phyloP scores from a whole-genome alignment of 2,888 invertebrate species.

The Cynaeus angustus region DNA sequence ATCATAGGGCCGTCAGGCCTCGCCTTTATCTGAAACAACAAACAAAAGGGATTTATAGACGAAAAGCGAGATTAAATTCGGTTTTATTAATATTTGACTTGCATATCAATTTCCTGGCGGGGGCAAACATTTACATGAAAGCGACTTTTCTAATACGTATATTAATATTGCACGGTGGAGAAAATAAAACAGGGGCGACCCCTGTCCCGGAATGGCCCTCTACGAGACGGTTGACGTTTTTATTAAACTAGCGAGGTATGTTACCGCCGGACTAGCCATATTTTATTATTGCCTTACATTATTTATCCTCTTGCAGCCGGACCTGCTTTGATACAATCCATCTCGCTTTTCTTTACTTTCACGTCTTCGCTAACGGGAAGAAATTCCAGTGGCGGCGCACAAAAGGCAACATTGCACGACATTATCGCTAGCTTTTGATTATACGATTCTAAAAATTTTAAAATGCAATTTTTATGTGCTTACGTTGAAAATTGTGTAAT shows the following conservation, averaged over 20 bases:
- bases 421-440: too few species aligned
- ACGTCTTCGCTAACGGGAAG: conserved; percentile 40
- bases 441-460: too few species aligned
- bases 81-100: conserved; percentile 53
- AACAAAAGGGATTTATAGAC: conserved; percentile 35
- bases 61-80: conserved; percentile 47
- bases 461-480: too few species aligned
- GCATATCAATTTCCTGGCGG: conserved; percentile 52
- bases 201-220: conserved; percentile 51
- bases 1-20: conserved; percentile 76
- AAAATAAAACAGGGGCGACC: conserved; percentile 55
- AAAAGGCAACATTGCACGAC: background rate
- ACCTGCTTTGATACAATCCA: conserved; percentile 60
- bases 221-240: conserved; percentile 53
- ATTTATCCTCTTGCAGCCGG: conserved; percentile 65
- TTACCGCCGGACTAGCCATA: conserved; percentile 55
- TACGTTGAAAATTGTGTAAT: too few species aligned
- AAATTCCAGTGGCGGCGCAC: conserved; percentile 21
- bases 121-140: conserved; percentile 53
- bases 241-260: conserved; percentile 54
- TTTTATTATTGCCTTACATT: conserved; percentile 70
- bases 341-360: conserved; percentile 43
- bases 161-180: conserved; percentile 55
- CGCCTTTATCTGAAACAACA: conserved; percentile 66
- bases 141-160: conserved; percentile 54